Evolutionary conservation across 1,140 invertebrate species (phyloP), one percentile per base, ranked within the genome.

Genomic region (Dendrolimus punctatus): DNA sequence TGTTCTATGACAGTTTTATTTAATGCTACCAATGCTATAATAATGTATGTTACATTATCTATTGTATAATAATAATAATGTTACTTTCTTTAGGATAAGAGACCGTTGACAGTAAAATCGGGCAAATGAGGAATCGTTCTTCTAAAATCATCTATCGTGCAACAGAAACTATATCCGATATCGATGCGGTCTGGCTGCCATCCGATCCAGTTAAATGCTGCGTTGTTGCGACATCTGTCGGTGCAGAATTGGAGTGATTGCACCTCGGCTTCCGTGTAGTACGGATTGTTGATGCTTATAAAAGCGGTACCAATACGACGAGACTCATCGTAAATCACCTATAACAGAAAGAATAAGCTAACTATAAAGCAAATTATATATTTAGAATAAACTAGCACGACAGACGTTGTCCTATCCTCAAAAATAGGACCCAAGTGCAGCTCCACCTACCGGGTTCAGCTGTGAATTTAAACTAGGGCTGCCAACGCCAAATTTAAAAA

Each of bases 81-180:
- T 46, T 46, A 5, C 4, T 41, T 7, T n/a, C 40, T 6, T 69
- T 72, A 83, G 40, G 70, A 58, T 8, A 88, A 56, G 8, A 88
- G 64, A 5, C 75, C 75, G n/a, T 69, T 66, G 39, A 89, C 86
- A 48, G 73, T 61, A n/a, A 90, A 76, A 9, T 61, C 40, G 0
- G 90, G 90, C 7, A 91, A 63, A 42, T 86, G 75, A 2, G 76
- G 80, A 10, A 93, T 85, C 2, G 73, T 72, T 55, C 76, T 87
- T 46, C 89, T 80, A 69, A 93, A 90, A 39, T 92, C 90, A 43
- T 83, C 68, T 6, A 93, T 83, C 7, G 85, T 84, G 68, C 92
- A 94, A 49, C 90, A 92, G 67, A 93, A 93, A 6, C 89, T 90
- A 67, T 90, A 90, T 0, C 92, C 93, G 4, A 86, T 64, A 38